Evolutionary conservation across 2,888 invertebrate species (phyloP), one percentile per base, ranked within the genome.

Genomic region (Diarsia dahlii): DNA sequence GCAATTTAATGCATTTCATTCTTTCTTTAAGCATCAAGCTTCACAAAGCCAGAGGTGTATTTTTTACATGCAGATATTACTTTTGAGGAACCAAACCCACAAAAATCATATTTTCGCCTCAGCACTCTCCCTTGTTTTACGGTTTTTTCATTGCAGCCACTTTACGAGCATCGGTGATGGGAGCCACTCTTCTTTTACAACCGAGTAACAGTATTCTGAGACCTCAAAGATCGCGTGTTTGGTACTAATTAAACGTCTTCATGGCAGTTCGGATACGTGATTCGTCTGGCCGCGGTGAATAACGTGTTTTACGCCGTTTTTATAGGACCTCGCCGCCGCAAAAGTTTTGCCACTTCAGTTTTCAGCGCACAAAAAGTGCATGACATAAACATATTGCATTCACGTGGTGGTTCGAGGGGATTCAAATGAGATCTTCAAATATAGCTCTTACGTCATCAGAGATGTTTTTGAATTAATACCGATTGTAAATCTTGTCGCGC

Each of bases 191-290:
- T 92, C 89, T 92, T 94, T 94, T 93, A 90, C 84, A 87, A 84
- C 87, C 81, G 73, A 90, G 89, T 93, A 95, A 94, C 94, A 87
- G 94, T 94, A 92, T 91, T 92, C 88, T 83, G 86, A 89, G 91
- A 91, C 88, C 89, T 81, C 89, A 82, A 90, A 94, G 93, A 94
- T 95, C 93, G 95, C 95, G 92, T 96, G 95, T 94, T 95, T 92
- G 91, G 89, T 91, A 92, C 93, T 95, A 96, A 96, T 96, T 96
- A 96, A 95, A 93, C 91, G 91, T 94, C 92, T 93, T 92, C 91
- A 92, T 92, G 90, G 90, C 85, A 84, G 87, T 90, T 88, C 79
- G 67, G 88, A 91, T 94, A 93, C 94, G 93, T 93, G 94, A 93
- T 94, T 91, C 91, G 94, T 94, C 94, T 93, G 93, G 90, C 86